Base-by-base conservation (phyloP, 64 coral and sea anemone species). In the Catalaphyllia jardinei region DNA sequence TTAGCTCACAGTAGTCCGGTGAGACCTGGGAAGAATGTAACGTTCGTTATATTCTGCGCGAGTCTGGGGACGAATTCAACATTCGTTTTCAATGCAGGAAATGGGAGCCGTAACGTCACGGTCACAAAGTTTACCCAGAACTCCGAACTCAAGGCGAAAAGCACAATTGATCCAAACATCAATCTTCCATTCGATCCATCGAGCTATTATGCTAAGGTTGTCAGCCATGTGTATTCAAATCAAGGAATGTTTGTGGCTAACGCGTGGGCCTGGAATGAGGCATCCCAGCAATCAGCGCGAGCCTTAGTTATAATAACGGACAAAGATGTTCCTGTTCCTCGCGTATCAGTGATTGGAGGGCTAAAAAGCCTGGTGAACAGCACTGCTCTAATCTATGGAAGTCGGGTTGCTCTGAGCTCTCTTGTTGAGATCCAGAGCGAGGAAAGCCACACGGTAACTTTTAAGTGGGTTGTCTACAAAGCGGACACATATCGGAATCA, bases 31-130 rank as follows among this genome's bases (percentile, higher is more conserved):
- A 39, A 87, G 16, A 55, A 8, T 28, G 76, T 96, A 3, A 93
- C 88, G 5, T 93, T 96, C 60, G 64, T 96, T 50, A 39, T 93
- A 74, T 96, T 96, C 31, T 96, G 94, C 30, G 84, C 84, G 16
- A 83, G 89, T 7, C 75, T 78, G 27, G 94, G 94, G 55, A 89
- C 89, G 19, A 31, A 93, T 64, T 89, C 94, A 3, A 79, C 65
- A 31, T 96, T 96, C 82, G 76, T 93, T 67, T 79, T 87, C 39
- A 73, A 90, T 15, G 31, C 86, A 8, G 94, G 85, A 63, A 78
- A 92, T 15, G 74, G 75, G 8, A n/a, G 20, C 22, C 8, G 49
- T 39, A 93, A 79, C 10, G 28, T 93, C 8, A 82, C 88, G 54
- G 19, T 95, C 7, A 75, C 67, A 2, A 83, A 31, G n/a, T 38